Percentiles rank a stretch among this genome's conserved stretches.
Evolutionary conservation across 2,797 vertebrate species (phyloP).

Genomic region (Tragopan temminckii): DNA sequence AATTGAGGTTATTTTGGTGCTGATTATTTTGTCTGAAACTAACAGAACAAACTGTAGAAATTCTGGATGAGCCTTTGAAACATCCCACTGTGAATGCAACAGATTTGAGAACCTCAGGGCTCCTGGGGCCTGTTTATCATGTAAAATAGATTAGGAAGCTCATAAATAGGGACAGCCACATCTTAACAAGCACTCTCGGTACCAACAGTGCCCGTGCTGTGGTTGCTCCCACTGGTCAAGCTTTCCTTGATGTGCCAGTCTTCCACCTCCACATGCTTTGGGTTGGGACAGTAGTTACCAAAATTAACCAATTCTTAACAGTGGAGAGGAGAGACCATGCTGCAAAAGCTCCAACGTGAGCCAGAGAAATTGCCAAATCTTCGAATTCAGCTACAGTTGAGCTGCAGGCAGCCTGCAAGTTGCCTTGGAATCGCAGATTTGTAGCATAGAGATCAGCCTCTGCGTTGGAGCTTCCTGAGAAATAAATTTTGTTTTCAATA

Average conservation of each 20-base stretch:
- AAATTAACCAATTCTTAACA: background rate
- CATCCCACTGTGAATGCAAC: background rate
- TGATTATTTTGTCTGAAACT: background rate
- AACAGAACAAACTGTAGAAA: background rate
- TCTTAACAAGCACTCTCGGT: background rate
- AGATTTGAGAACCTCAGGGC: background rate
- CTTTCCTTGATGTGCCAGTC: background rate
- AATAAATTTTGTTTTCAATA: background rate
- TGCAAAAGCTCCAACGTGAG: accelerated
- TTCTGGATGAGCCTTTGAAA: background rate
- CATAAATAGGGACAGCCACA: background rate
- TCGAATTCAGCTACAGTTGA: background rate
- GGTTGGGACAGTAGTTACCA: background rate
- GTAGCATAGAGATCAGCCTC: background rate
- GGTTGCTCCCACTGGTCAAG: background rate
- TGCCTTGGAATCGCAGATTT: background rate
- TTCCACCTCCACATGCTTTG: background rate
- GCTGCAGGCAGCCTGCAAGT: background rate
- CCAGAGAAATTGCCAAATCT: background rate
- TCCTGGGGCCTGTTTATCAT: background rate
- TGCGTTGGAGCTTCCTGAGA: background rate
- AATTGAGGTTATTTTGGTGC: background rate
- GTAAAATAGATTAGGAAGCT: background rate
- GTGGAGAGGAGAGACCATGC: background rate
- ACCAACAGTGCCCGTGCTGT: background rate